A percentile compares a stretch with the other conserved stretches of the same genome.
These are phyloP conservation scores for Apistogramma diplotaenia DNA, from an alignment of 2,113 vertebrate species.

Conservation along the genomic window DNA sequence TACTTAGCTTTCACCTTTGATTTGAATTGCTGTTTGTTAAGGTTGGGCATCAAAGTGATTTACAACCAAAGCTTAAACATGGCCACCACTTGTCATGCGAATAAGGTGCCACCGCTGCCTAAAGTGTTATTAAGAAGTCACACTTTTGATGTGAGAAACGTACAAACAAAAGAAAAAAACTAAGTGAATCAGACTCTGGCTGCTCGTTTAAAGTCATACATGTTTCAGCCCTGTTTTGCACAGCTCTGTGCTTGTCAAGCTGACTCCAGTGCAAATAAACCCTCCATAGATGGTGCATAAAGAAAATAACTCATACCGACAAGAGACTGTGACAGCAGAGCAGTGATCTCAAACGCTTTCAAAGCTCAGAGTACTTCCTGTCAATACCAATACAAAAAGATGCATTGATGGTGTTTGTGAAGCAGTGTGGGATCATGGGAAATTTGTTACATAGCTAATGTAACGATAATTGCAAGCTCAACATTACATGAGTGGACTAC, in stretches of 20 bases:
- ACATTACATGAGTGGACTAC: not conserved
- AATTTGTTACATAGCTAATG: not conserved
- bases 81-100: not conserved
- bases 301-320: not conserved
- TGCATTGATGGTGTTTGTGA: not conserved
- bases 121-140: not conserved
- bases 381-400: not conserved
- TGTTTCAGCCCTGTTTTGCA: not conserved
- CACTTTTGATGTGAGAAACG: not conserved
- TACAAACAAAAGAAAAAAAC: not conserved
- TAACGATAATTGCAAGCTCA: not conserved
- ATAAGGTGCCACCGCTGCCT: not conserved
- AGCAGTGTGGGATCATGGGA: not conserved
- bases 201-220: not conserved
- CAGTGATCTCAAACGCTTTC: not conserved
- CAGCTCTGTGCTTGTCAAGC: not conserved
- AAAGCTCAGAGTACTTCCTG: not conserved
- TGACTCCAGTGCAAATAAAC: constrained; percentile 7
- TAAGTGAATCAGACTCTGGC: not conserved
- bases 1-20: not conserved
- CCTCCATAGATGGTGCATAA: constrained; percentile 30
- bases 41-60: not conserved
- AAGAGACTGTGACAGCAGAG: not conserved
- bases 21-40: not conserved
- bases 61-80: not conserved